Conservation (phyloP, 2,888 invertebrate genomes). For the Sphaerophoria rueppellii region DNA sequence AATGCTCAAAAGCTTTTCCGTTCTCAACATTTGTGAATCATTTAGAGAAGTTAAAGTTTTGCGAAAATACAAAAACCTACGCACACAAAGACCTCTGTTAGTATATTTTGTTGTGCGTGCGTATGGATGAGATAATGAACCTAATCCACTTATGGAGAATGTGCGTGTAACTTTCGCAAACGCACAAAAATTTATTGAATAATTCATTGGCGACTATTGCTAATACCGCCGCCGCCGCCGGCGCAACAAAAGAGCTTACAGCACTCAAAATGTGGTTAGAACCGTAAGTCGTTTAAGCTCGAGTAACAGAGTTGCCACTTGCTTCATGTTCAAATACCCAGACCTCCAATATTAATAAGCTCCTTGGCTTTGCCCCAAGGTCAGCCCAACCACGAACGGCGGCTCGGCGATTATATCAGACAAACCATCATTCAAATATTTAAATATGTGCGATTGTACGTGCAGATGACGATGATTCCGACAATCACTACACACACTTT, state of each 20-base stretch:
- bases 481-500: not conserved
- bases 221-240: not conserved
- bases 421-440: constrained; percentile 58
- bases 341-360: constrained; percentile 55
- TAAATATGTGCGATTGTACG: constrained; percentile 9
- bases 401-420: constrained; percentile 61
- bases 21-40: constrained; percentile 25
- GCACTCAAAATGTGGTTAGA: constrained; percentile 45
- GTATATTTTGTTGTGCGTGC: not conserved
- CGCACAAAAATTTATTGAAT: constrained; percentile 61
- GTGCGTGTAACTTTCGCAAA: constrained; percentile 46
- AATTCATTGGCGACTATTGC: constrained; percentile 15
- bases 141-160: constrained; percentile 18
- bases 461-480: constrained; percentile 54
- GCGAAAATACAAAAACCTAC: not conserved
- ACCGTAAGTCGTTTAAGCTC: not conserved
- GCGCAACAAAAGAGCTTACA: constrained; percentile 40
- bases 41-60: not conserved
- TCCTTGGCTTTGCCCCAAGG: constrained; percentile 73
- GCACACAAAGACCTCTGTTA: no score
- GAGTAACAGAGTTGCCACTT: constrained; percentile 48
- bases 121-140: constrained; percentile 17
- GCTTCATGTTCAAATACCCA: constrained; percentile 28
- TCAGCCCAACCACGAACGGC: constrained; percentile 23
- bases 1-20: constrained; percentile 12